Evolutionary conservation across 2,797 vertebrate genomes (phyloP).

Genomic region (Manis pentadactyla): DNA sequence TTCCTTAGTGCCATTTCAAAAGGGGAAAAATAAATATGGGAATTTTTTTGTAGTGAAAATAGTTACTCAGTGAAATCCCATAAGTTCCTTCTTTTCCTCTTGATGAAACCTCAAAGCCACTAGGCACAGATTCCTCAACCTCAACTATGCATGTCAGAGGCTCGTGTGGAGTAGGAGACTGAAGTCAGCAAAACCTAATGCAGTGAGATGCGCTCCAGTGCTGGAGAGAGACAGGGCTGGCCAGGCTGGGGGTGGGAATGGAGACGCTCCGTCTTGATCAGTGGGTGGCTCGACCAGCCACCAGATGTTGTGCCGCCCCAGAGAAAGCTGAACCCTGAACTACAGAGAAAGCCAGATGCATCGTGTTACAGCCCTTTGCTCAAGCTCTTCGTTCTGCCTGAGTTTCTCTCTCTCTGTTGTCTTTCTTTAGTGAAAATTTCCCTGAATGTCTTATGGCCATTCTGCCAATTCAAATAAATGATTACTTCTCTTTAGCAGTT

Average conservation of each 20-base stretch:
- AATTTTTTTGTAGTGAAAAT: constrained; percentile 74
- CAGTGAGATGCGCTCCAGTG: not conserved
- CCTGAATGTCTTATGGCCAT: not conserved
- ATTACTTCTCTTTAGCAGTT: not conserved
- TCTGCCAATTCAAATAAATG: not conserved
- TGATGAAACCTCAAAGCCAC: constrained; percentile 75
- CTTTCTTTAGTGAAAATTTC: not conserved
- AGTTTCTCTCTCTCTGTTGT: not conserved
- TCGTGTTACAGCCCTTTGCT: not conserved
- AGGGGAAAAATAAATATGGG: constrained; percentile 71
- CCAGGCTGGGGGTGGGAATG: not conserved
- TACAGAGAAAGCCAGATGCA: not conserved
- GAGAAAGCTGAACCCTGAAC: not conserved
- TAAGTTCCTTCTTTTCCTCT: constrained; percentile 74
- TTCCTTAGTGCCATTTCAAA: constrained; percentile 72
- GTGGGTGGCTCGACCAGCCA: not conserved
- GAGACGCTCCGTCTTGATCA: constrained; percentile 47
- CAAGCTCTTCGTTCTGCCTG: not conserved
- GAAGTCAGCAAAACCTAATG: constrained; percentile 32
- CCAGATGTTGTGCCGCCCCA: not conserved
- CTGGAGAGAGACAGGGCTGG: constrained; percentile 45
- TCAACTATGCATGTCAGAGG: constrained; percentile 67
- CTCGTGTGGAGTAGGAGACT: not conserved
- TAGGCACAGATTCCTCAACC: constrained; percentile 70
- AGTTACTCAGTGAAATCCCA: constrained; percentile 73